phyloP scores from a whole-genome alignment of 2,797 vertebrate species.

The Chloroceryle amazona region DNA sequence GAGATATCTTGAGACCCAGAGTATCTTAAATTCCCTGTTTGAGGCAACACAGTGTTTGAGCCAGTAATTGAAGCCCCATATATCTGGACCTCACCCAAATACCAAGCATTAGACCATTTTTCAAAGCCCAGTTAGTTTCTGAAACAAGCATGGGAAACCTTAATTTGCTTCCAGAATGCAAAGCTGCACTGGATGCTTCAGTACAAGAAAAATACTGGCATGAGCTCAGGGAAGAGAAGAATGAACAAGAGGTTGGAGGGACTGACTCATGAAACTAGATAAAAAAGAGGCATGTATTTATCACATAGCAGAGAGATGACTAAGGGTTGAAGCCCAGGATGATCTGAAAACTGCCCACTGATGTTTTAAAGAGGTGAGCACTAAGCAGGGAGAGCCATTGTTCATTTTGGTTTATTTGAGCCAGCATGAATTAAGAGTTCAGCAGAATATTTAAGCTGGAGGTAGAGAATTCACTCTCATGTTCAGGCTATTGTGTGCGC shows the following conservation, averaged over 20 bases:
- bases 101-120: conserved; percentile 3
- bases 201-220: conserved; percentile 29
- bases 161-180: conserved; percentile 58
- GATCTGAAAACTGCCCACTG: conserved; percentile 52
- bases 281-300: conserved; percentile 37
- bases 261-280: conserved; percentile 51
- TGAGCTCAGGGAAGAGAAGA: conserved; percentile 24
- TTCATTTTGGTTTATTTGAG: conserved; percentile 38
- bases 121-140: conserved; percentile 33
- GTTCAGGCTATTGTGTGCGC: conserved; percentile 4
- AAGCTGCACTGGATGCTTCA: conserved; percentile 7
- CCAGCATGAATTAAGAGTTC: not conserved
- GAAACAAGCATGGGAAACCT: conserved; percentile 9
- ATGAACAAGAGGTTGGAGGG: conserved; percentile 23
- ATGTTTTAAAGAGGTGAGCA: conserved; percentile 50
- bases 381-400: conserved; percentile 28
- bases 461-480: conserved; percentile 19
- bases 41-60: not conserved
- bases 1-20: not conserved
- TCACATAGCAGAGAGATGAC: conserved; percentile 47
- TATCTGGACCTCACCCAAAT: not conserved
- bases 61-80: not conserved
- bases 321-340: conserved; percentile 49
- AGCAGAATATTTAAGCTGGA: conserved; percentile 19
- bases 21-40: not conserved